Conservation (phyloP, 2,113 vertebrate species). For the Amphilophus citrinellus region DNA sequence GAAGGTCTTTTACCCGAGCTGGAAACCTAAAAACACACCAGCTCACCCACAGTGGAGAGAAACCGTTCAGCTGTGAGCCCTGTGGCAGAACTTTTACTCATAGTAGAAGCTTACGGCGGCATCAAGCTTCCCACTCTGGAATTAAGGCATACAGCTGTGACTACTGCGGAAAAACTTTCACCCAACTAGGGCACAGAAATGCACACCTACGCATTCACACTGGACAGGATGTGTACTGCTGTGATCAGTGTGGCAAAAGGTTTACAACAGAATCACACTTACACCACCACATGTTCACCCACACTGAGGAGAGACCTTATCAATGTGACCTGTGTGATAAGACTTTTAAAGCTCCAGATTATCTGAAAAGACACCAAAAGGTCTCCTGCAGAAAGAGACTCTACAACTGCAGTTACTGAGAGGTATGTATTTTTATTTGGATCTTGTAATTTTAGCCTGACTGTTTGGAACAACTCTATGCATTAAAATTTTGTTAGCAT, state of each 20-base stretch:
- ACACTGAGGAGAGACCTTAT: too few species aligned
- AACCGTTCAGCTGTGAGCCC: background rate
- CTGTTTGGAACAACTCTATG: too few species aligned
- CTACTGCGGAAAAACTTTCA: too few species aligned
- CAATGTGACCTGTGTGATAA: too few species aligned
- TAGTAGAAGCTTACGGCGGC: background rate
- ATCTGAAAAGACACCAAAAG: background rate
- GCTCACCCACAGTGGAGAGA: background rate
- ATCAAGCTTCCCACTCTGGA: background rate
- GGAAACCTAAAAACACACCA: background rate
- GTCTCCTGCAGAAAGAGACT: background rate
- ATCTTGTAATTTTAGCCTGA: too few species aligned
- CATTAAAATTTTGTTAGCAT: too few species aligned
- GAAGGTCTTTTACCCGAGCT: background rate
- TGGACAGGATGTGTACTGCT: too few species aligned
- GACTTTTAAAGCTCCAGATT: background rate
- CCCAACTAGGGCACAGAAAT: too few species aligned
- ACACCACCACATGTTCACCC: too few species aligned
- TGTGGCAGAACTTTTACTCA: background rate
- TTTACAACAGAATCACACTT: too few species aligned
- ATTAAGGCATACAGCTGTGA: background rate
- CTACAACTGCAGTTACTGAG: conserved; percentile 2
- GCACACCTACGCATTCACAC: too few species aligned
- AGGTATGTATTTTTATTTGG: background rate
- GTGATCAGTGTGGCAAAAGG: too few species aligned